These are phyloP conservation scores for Percina caprodes DNA, from an alignment of 2,113 vertebrate species.

Conservation along the genomic window DNA sequence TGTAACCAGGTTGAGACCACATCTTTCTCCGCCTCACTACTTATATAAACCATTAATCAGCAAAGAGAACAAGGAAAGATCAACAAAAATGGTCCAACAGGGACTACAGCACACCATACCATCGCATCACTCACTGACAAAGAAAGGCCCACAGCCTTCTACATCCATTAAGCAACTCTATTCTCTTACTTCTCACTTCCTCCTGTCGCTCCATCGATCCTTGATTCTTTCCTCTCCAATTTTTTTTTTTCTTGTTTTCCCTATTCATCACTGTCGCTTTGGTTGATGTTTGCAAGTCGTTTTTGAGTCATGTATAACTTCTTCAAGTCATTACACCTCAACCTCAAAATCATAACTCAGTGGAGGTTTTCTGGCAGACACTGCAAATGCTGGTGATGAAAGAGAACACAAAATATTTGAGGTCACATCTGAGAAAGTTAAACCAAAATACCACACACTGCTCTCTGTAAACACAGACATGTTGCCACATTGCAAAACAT, in stretches of 20 bases:
- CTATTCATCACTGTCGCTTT: constrained; percentile 50
- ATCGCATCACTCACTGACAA: constrained; percentile 69
- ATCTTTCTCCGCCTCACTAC: constrained; percentile 72
- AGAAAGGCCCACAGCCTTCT: constrained; percentile 51
- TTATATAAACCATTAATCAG: constrained; percentile 73
- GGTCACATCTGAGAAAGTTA: constrained; percentile 42
- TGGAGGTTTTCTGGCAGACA: constrained; percentile 60
- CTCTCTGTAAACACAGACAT: constrained; percentile 44
- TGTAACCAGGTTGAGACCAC: constrained; percentile 66
- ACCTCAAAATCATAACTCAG: constrained; percentile 67
- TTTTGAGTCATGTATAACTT: constrained; percentile 65
- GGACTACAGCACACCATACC: constrained; percentile 54
- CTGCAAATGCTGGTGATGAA: constrained; percentile 47
- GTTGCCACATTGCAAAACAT: constrained; percentile 48
- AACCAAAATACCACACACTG: constrained; percentile 37
- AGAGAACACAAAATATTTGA: constrained; percentile 44
- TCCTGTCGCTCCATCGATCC: constrained; percentile 51
- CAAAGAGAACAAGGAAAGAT: constrained; percentile 72
- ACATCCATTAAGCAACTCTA: constrained; percentile 66
- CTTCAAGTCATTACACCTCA: constrained; percentile 63
- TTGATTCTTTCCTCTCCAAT: constrained; percentile 46
- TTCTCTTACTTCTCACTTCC: constrained; percentile 70
- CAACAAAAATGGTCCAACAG: constrained; percentile 72
- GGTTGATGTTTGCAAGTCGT: constrained; percentile 52
- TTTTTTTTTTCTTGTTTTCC: constrained; percentile 39